Evolutionary conservation across 1,140 invertebrate genomes (phyloP), one percentile per base, ranked within the genome.

Genomic region (Calliopsis andreniformis): DNA sequence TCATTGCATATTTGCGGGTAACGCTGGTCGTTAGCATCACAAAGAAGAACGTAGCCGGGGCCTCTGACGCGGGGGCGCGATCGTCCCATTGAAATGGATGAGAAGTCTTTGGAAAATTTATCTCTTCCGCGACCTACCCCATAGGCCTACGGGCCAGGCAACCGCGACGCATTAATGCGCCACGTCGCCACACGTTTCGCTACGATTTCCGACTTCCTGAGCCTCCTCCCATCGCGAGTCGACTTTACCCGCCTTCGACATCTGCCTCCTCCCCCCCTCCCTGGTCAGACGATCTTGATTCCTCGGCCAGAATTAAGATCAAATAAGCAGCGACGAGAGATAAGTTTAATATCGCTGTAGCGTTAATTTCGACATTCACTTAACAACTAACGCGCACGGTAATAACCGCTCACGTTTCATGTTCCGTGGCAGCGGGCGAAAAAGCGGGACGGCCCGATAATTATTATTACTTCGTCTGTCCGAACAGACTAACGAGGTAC

Each of bases 1-100:
- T 70, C 84, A 75, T 82, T 87, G 91, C 90, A 91, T 92, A 91
- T 91, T 91, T 89, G 88, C 86, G 78, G 86, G 77, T 87, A 87
- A 80, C 83, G 84, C 79, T 82, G 66, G 73, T 83, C 86, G 86
- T 89, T 89, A 89, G 88, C 88, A 88, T 88, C 73, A 89, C 87
- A 89, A 89, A 89, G 87, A 87, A 75, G 42, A 25, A 32, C 43
- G 39, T 18, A 28, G 28, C 64, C 30, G 45, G 16, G 39, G 35
- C 35, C 25, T 43, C 23, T n/a, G 45, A 66, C 76, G 42, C 4
- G 32, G n/a, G n/a, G n/a, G 18, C 39, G 53, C 76, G 66, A 83
- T 85, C 73, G 58, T 47, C 64, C 58, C 82, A 78, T 84, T 62
- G 71, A 76, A 86, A 86, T 80, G 84, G 73, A 78, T 80, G 70